Evolutionary conservation across 2,113 vertebrate genomes (phyloP).

Genomic region (Gambusia holbrooki): DNA sequence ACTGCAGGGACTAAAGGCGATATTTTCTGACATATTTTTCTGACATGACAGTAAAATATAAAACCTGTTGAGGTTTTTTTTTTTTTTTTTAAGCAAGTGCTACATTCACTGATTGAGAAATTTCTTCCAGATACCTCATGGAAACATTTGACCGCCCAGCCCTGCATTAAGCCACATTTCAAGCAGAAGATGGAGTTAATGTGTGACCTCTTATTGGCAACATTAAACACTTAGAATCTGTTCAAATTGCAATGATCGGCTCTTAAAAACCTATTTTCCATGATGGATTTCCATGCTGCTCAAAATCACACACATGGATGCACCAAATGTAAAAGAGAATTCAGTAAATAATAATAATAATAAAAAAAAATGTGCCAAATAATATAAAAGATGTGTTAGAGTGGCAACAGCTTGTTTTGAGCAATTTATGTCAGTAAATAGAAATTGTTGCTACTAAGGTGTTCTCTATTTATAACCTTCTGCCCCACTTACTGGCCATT

Average conservation of each 20-base stretch:
- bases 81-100: not conserved
- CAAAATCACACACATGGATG: not conserved
- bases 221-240: not conserved
- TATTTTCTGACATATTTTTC: not conserved
- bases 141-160: not conserved
- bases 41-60: not conserved
- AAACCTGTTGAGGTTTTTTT: not conserved
- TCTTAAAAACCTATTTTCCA: not conserved
- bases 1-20: not conserved
- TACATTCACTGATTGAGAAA: not conserved
- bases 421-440: constrained; percentile 50
- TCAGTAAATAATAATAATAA: not conserved
- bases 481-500: constrained; percentile 66
- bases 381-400: not conserved
- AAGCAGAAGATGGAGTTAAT: not conserved
- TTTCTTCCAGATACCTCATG: not conserved
- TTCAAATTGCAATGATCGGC: not conserved
- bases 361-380: constrained; percentile 6
- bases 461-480: constrained; percentile 67
- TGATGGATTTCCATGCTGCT: not conserved
- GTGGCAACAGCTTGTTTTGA: constrained; percentile 1
- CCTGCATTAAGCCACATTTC: not conserved
- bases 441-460: constrained; percentile 56
- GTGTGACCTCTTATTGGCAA: not conserved
- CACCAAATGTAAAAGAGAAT: not conserved